Evolutionary conservation across 2,113 vertebrate genomes (phyloP), one percentile per base, ranked within the genome.

Genomic region (Tachysurus fulvidraco): DNA sequence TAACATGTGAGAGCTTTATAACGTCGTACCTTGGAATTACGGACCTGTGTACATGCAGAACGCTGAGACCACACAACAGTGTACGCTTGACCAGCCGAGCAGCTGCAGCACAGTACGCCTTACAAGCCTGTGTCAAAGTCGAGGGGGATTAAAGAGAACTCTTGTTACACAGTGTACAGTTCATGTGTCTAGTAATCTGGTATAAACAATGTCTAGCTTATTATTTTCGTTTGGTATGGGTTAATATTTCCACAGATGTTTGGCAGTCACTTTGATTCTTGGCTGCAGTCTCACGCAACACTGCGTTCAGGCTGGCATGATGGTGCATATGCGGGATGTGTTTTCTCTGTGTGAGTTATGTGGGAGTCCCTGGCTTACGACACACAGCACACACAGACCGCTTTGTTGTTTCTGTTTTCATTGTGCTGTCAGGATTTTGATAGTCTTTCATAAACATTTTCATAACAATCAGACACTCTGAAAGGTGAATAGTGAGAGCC

Each of bases 351-450:
- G 62, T 60, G 55, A 28, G 85, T 55, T 36, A 64, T 50, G 67
- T 81, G 62, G 36, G 55, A 81, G 57, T 76, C 55, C 21, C 78
- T 25, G 62, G 17, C 50, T 90, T 71, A 60, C 77, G 52, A 46
- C 17, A 28, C 25, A 36, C 11, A 57, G 30, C 60, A 60, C 65
- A 91, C 88, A 91, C 85, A 88, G 86, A 67, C 14, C 1, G 79
- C 87, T 89, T 90, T 91, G 89, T 89, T 89, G 28, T 76, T 54
- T 54, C 44, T 88, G 50, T 89, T 86, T 81, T 65, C 44, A 55
- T 59, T 46, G 65, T 50, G 19, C 64, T 12, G 52, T 86, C 78
- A 88, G 86, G 23, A 14, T 77, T 65, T 52, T 30, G 59, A 55
- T 55, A 85, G 89, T 71, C 90, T 86, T 92, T 74, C 3, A 44